phyloP scores from a whole-genome alignment of 1,140 invertebrate genomes.

The Papilio polyxenes region DNA sequence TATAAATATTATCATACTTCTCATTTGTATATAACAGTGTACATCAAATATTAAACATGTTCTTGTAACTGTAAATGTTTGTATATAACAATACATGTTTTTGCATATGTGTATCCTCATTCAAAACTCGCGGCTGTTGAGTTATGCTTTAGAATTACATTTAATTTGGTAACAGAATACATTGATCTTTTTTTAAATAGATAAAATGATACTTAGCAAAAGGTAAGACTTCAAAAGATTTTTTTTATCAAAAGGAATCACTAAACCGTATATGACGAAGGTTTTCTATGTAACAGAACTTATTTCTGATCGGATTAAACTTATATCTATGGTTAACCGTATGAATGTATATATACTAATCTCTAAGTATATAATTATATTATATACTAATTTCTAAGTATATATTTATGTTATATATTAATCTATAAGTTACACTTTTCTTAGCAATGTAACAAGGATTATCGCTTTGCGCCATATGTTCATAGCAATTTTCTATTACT shows the following conservation, averaged over 20 bases:
- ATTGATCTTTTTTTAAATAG: neutral
- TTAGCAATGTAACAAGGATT: slow-evolving; percentile 43
- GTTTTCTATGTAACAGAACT: neutral
- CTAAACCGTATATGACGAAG: slow-evolving; percentile 28
- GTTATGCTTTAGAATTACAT: too few relatives aligned
- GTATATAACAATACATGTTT: too few relatives aligned
- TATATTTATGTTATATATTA: neutral
- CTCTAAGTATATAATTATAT: neutral
- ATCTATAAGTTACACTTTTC: slow-evolving; percentile 25
- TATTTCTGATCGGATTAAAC: neutral
- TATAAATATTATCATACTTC: neutral
- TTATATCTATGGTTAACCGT: neutral
- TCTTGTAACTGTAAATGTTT: too few relatives aligned
- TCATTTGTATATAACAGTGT: too few relatives aligned
- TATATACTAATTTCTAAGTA: slow-evolving; percentile 19
- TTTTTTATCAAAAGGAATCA: slow-evolving; percentile 4
- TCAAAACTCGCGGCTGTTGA: too few relatives aligned
- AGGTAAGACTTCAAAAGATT: slow-evolving; percentile 8
- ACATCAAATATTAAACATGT: too few relatives aligned
- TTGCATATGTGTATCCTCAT: too few relatives aligned
- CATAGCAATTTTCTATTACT: slow-evolving; percentile 43
- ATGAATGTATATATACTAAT: neutral
- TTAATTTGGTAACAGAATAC: too few relatives aligned
- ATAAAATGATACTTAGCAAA: neutral
- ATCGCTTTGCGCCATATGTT: slow-evolving; percentile 43